phyloP scores from a whole-genome alignment of 2,797 vertebrate species.

The Poecilia picta region DNA sequence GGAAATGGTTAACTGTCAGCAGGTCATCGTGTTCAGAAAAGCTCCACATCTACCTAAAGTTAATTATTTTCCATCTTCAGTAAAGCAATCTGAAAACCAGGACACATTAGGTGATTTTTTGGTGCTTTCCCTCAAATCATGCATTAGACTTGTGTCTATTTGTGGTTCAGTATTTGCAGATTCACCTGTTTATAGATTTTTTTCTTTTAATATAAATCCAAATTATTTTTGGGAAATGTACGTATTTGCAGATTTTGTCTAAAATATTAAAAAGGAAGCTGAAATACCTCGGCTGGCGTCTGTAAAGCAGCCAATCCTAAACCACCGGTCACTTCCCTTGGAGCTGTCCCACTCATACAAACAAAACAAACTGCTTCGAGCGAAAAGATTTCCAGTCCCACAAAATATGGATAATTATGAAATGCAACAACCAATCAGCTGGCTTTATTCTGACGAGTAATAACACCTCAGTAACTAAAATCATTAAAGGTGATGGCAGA shows the following conservation, averaged over 20 bases:
- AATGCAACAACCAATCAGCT: neutral
- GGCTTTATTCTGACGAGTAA: neutral
- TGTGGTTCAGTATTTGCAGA: neutral
- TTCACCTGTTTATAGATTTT: neutral
- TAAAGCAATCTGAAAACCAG: too few relatives aligned
- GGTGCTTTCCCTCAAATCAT: neutral
- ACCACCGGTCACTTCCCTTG: too few relatives aligned
- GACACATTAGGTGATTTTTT: neutral
- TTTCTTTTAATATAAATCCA: neutral
- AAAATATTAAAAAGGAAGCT: neutral
- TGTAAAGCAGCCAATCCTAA: neutral
- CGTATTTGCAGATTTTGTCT: neutral
- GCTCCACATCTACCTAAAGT: neutral
- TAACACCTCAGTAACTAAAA: neutral
- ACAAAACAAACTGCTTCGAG: neutral
- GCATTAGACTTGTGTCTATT: neutral
- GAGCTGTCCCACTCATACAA: neutral
- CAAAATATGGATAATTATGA: neutral
- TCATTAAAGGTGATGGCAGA: neutral
- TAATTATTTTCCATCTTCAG: neutral
- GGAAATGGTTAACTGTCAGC: constrained; percentile 51
- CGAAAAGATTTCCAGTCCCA: neutral
- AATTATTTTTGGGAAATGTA: neutral
- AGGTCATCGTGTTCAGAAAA: constrained; percentile 4
- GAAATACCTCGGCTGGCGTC: neutral